Base-by-base conservation (phyloP, 2,113 vertebrate genomes). In the Labeo catla region DNA sequence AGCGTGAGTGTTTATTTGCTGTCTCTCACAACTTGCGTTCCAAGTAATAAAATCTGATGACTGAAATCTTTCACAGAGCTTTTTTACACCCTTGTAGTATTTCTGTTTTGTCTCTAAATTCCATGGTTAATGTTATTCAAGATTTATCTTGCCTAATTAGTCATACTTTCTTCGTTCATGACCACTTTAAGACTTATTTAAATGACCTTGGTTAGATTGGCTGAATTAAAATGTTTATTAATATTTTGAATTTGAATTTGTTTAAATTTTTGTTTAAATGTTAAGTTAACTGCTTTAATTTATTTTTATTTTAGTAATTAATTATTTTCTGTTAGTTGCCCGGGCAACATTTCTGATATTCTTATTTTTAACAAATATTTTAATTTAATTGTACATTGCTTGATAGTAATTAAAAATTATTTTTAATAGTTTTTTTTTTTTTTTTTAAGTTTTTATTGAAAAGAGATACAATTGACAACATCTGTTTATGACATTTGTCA, bases 1-100 rank as follows among this genome's bases (percentile, higher is more conserved):
- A 99, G 94, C 96, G 98, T 99, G 94, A 96, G 97, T 94, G 34
- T 45, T 83, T 73, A 10, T 47, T 72, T 10, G 2, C 8, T 36
- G 15, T 52, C 15, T 45, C 39, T 72, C 68, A 45, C 13, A 72
- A 19, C 36, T 72, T 70, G 8, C 9, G 7, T 70, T 15, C 8
- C 66, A 70, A 52, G 4, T 13, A 52, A 52, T 34, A 13, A 34
- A 66, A 34, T 6, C 12, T 28, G 10, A 65, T 65, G 4, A 12
- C 10, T 23, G 6, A 13, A 65, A 66, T 34, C n/a, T 12, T 5
- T 34, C 11, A 1, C 11, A 34, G 34, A 68, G 13, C 13, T 36
- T 39, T 16, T 7, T n/a, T 61, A 34, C 23, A 65, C 13, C 13
- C 34, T 66, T 34, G 19, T 63, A 10, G 2, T n/a, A 61, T 61